Base-by-base conservation (phyloP, 2,888 invertebrate genomes). In the Stegophylla sp. region DNA sequence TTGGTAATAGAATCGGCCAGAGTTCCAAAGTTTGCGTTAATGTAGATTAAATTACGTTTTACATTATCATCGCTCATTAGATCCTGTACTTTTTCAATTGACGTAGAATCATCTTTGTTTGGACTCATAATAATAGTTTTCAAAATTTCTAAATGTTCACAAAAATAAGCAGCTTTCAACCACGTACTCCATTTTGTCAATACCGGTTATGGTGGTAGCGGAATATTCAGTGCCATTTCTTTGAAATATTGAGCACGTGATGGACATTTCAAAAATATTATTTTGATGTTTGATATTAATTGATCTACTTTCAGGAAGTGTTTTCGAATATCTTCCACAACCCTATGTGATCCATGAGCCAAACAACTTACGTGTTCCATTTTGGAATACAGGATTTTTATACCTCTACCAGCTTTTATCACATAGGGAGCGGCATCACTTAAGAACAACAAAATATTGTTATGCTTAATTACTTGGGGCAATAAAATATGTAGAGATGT, bases 271-370 rank as follows among this genome's bases (percentile, higher is more conserved):
- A 45, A 45, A 66, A 45, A 48, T 23, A 45, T 3, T 23, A 26
- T 43, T 23, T 43, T 66, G 0, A 45, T 10, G 2, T 66, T 26
- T 0, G 45, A 66, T 45, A 66, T 66, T 45, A 66, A 66, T 23
- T 66, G 66, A 66, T 66, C 23, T 45, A 66, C 23, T 45, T 23
- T 45, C 15, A 23, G 43, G 15, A 17, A 66, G 23, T 45, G 23
- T 66, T 66, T 23, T 45, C 45, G 23, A 45, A 66, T 66, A 1
- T 45, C 17, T 66, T 66, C 66, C 3, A 9, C 66, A 66, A 66
- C 45, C 23, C 26, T 26, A 23, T 45, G 17, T 45, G 0, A 45
- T 13, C 26, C 7, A 15, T 23, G 45, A 15, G 45, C 15, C 17
- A 9, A 45, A 66, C 23, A 66, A 45, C 45, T 43, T 20, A 43